Conservation (phyloP, 2,888 invertebrate genomes). For the Brenthis daphne region DNA sequence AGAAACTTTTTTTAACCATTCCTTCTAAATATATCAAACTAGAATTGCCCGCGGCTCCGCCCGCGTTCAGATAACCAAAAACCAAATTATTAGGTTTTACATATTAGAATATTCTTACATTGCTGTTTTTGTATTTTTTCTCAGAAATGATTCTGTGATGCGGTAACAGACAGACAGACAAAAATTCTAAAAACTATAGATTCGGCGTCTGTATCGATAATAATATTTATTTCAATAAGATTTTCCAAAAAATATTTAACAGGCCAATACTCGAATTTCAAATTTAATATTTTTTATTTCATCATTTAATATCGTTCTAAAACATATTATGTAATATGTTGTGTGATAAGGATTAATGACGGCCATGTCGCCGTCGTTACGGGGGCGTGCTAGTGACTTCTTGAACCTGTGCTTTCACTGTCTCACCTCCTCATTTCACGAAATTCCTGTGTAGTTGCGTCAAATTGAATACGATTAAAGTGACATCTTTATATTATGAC, state of each 20-base stretch:
- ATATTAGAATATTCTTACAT: too few species aligned
- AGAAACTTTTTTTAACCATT: too few species aligned
- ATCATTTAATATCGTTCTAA: constrained; percentile 13
- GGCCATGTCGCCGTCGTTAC: constrained; percentile 46
- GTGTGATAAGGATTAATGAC: constrained; percentile 60
- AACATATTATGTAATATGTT: constrained; percentile 35
- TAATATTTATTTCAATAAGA: too few species aligned
- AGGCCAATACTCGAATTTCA: background rate
- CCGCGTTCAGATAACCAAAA: too few species aligned
- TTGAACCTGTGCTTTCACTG: constrained; percentile 74
- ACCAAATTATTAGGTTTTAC: too few species aligned
- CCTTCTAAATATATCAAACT: background rate
- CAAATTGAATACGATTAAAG: constrained; percentile 30
- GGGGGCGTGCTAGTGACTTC: constrained; percentile 59
- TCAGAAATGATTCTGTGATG: too few species aligned
- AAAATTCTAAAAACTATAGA: too few species aligned
- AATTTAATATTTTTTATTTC: constrained; percentile 3
- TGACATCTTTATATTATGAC: background rate
- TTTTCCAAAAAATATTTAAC: too few species aligned
- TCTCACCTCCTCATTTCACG: constrained; percentile 48
- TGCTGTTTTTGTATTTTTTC: too few species aligned
- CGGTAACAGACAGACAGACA: too few species aligned
- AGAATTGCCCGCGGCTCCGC: too few species aligned
- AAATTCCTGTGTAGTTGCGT: constrained; percentile 48
- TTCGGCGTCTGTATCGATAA: too few species aligned